Evolutionary conservation across 2,888 invertebrate species (phyloP).

Genomic region (Junonia oenone): DNA sequence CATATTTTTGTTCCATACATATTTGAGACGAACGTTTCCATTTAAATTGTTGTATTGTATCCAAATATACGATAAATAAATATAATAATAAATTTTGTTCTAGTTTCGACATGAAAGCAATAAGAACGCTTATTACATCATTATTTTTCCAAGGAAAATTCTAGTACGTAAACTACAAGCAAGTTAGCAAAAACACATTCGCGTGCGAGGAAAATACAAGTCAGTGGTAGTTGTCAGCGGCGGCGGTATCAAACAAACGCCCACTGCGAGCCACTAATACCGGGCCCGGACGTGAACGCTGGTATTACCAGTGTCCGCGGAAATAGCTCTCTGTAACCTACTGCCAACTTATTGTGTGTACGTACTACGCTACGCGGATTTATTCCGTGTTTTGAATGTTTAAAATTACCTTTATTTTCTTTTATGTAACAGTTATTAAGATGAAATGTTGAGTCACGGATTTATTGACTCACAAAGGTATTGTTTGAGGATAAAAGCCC

Average conservation of each 20-base stretch:
- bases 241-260: conserved; percentile 27
- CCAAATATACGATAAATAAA: too few species aligned
- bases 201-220: conserved; percentile 24
- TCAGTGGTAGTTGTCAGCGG: conserved; percentile 25
- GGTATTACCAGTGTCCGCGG: conserved; percentile 26
- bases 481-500: too few species aligned
- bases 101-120: too few species aligned
- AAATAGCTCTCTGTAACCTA: conserved; percentile 20
- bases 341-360: conserved; percentile 13
- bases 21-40: too few species aligned
- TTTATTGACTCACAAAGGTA: too few species aligned
- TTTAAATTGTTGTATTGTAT: too few species aligned
- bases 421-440: too few species aligned
- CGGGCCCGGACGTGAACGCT: conserved; percentile 23
- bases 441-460: too few species aligned
- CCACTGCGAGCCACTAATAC: conserved; percentile 25
- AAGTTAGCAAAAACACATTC: conserved; percentile 19
- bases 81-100: too few species aligned
- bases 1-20: too few species aligned
- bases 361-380: neutral
- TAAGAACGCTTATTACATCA: too few species aligned
- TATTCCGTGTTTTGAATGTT: neutral
- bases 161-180: neutral
- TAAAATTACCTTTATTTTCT: too few species aligned
- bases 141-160: neutral